A percentile compares a stretch with the other conserved stretches of the same genome.
Conservation (phyloP, 1,140 invertebrate species). For the Trinorchestia longiramus region DNA sequence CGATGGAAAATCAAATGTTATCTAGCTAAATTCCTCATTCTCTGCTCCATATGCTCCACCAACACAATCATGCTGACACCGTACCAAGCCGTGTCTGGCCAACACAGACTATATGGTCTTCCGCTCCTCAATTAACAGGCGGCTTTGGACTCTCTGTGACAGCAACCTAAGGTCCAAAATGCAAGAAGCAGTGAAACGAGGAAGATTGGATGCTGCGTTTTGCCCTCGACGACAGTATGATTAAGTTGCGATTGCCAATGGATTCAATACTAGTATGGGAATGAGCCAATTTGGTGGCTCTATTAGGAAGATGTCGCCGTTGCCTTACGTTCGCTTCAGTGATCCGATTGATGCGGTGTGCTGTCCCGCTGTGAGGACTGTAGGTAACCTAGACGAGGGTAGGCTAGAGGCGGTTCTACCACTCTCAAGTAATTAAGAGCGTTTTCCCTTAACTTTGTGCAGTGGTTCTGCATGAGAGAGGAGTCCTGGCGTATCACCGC, state of each 20-base stretch:
- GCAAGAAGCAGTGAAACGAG: no score
- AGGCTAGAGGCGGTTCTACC: neutral
- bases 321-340: conserved; percentile 16
- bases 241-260: conserved; percentile 59
- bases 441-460: neutral
- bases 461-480: neutral
- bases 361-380: neutral
- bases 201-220: conserved; percentile 29
- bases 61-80: conserved; percentile 58
- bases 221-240: conserved; percentile 58
- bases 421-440: neutral
- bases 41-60: conserved; percentile 58
- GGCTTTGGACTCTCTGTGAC: neutral
- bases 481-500: neutral
- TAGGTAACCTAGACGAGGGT: neutral
- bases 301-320: conserved; percentile 56
- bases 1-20: conserved; percentile 60
- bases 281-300: conserved; percentile 59
- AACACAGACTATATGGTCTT: neutral
- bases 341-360: conserved; percentile 35
- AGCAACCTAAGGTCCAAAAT: neutral
- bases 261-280: conserved; percentile 60
- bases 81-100: conserved; percentile 37
- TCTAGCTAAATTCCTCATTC: conserved; percentile 60
- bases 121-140: neutral